Conservation (phyloP, 2,797 vertebrate species). For the Lacerta agilis region DNA sequence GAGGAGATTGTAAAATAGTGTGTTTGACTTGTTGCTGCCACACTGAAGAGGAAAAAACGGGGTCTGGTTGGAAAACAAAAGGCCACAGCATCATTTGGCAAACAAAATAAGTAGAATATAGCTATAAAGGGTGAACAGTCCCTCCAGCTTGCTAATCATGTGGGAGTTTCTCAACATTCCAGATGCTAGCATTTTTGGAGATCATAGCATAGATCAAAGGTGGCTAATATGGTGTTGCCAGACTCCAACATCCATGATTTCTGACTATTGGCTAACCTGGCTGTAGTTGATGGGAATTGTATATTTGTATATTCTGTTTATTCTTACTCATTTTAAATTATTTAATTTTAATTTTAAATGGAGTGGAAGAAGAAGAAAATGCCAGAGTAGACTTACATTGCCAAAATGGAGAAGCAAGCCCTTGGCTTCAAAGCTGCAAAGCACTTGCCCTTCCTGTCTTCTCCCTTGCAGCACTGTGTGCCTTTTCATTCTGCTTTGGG, state of each 20-base stretch:
- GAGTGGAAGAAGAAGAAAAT: too few species aligned
- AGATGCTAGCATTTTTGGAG: neutral
- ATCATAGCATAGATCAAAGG: neutral
- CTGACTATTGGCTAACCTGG: too few species aligned
- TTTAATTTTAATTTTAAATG: too few species aligned
- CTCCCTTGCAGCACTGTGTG: too few species aligned
- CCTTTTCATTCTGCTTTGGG: too few species aligned
- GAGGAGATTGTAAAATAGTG: constrained; percentile 68
- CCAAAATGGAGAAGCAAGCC: too few species aligned
- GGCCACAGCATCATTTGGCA: neutral
- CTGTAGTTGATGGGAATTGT: too few species aligned
- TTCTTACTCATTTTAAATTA: neutral
- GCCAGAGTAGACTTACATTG: too few species aligned
- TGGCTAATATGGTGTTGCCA: neutral
- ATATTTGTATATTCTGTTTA: too few species aligned
- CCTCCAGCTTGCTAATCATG: neutral
- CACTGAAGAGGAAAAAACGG: neutral
- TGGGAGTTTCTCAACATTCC: neutral
- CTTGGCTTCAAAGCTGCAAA: too few species aligned
- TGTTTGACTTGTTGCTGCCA: constrained; percentile 57
- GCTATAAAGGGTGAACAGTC: neutral
- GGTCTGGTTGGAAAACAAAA: neutral
- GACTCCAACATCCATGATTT: too few species aligned
- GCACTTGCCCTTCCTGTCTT: too few species aligned
- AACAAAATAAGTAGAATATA: neutral